A percentile compares a stretch with the other conserved stretches of the same genome.
Conservation (phyloP, 2,888 invertebrate genomes). For the Pilophorus perplexus region DNA sequence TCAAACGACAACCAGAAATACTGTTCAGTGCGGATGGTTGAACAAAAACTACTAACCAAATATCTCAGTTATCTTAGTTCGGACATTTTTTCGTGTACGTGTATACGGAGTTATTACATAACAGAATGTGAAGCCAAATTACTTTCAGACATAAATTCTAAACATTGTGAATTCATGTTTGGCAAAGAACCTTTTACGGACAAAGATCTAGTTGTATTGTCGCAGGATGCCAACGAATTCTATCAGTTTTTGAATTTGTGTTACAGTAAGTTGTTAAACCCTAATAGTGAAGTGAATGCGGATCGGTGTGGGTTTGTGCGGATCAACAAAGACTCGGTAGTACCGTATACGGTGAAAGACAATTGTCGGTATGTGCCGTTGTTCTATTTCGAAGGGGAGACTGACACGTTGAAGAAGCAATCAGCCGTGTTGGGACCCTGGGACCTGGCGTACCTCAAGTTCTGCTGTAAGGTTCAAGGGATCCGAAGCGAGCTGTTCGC, state of each 20-base stretch:
- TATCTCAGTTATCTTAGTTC: conserved; percentile 84
- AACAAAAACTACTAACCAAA: conserved; percentile 83
- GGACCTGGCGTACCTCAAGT: conserved; percentile 89
- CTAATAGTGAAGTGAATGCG: conserved; percentile 62
- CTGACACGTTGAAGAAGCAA: conserved; percentile 83
- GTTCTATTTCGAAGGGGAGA: conserved; percentile 87
- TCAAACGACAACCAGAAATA: conserved; percentile 64
- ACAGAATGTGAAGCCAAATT: conserved; percentile 86
- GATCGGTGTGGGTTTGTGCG: conserved; percentile 88
- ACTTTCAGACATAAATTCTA: conserved; percentile 86
- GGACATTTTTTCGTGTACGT: conserved; percentile 86
- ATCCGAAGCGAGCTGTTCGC: conserved; percentile 87
- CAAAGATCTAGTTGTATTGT: conserved; percentile 81
- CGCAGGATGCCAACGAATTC: conserved; percentile 85
- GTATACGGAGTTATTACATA: conserved; percentile 88
- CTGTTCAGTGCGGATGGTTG: conserved; percentile 92
- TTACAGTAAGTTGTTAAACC: conserved; percentile 74
- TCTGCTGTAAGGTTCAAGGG: conserved; percentile 78
- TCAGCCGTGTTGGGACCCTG: conserved; percentile 85
- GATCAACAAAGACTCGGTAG: conserved; percentile 89
- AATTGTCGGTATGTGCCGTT: conserved; percentile 85
- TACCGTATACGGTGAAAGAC: conserved; percentile 84
- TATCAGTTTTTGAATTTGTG: conserved; percentile 87
- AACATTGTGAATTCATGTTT: conserved; percentile 87
- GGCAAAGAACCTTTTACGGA: conserved; percentile 85